phyloP scores from a whole-genome alignment of 2,888 invertebrate genomes.

The Ischnus inquisitorius region DNA sequence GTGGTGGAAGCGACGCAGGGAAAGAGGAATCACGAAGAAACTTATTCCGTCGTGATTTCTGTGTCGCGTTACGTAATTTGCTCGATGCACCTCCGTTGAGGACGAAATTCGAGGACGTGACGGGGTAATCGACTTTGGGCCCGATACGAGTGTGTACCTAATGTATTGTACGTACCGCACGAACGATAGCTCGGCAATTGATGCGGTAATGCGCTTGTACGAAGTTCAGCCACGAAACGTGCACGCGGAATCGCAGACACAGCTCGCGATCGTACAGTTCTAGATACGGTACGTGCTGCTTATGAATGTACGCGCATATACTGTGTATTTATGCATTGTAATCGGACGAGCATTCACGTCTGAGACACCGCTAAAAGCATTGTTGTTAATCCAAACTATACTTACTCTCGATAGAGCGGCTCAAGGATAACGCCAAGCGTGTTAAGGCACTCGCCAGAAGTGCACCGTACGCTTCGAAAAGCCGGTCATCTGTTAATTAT shows the following conservation, averaged over 20 bases:
- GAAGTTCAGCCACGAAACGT: slow-evolving; percentile 21
- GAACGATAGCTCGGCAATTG: slow-evolving; percentile 8
- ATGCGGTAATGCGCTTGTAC: slow-evolving; percentile 4
- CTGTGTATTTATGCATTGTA: background rate
- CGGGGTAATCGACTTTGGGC: slow-evolving; percentile 45
- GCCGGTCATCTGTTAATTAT: slow-evolving; percentile 80
- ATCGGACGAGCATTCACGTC: background rate
- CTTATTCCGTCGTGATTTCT: slow-evolving; percentile 73
- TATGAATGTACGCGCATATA: background rate
- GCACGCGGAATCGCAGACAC: slow-evolving; percentile 25
- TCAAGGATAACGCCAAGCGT: slow-evolving; percentile 89
- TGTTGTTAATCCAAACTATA: slow-evolving; percentile 71
- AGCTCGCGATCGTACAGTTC: slow-evolving; percentile 32
- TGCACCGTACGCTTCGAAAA: slow-evolving; percentile 88
- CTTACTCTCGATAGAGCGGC: slow-evolving; percentile 91
- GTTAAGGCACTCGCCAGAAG: slow-evolving; percentile 88
- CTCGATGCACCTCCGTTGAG: slow-evolving; percentile 44
- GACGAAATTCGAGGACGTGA: slow-evolving; percentile 31
- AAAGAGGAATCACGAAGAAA: slow-evolving; percentile 44
- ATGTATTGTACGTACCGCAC: slow-evolving; percentile 27
- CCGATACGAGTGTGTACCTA: slow-evolving; percentile 14
- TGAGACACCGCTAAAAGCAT: slow-evolving; percentile 29
- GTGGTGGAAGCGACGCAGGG: slow-evolving; percentile 14
- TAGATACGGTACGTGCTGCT: background rate
- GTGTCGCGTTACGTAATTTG: slow-evolving; percentile 72